These are phyloP conservation scores for Tanytarsus gracilentus DNA, from an alignment of 2,888 invertebrate genomes.

Conservation along the genomic window DNA sequence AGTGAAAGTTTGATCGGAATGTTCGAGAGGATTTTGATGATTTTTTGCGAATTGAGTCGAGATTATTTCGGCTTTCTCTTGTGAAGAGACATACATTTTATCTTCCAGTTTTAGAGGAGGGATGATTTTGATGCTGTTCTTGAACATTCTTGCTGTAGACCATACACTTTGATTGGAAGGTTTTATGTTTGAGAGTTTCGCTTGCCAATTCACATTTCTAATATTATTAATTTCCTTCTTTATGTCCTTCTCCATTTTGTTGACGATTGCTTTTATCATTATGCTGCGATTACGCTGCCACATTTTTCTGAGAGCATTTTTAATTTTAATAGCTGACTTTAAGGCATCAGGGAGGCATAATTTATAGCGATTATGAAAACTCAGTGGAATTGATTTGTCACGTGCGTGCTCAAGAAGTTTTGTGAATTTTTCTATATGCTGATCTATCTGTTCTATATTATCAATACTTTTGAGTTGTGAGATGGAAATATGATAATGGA, in stretches of 20 bases:
- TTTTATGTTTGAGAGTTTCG: not conserved
- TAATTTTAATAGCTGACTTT: not conserved
- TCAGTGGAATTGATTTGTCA: not conserved
- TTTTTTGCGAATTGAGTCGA: too few species aligned
- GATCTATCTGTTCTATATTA: not conserved
- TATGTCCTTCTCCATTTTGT: not conserved
- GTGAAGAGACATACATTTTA: not conserved
- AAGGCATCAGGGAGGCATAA: not conserved
- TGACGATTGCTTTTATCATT: not conserved
- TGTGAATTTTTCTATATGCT: not conserved
- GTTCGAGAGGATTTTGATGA: too few species aligned
- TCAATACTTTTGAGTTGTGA: not conserved
- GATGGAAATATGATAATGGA: not conserved
- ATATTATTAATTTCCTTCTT: not conserved
- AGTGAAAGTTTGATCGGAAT: too few species aligned
- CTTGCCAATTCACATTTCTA: not conserved
- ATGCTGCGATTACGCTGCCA: not conserved
- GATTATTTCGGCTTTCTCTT: not conserved
- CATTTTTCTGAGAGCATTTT: not conserved
- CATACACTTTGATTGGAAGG: not conserved
- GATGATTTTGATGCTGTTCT: not conserved
- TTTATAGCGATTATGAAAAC: not conserved
- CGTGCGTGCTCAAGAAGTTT: not conserved
- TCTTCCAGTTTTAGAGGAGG: not conserved
- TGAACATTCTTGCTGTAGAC: not conserved